A percentile compares a stretch with the other conserved stretches of the same genome.
Conservation (phyloP, 2,113 vertebrate species). For the Regulus satrapa region DNA sequence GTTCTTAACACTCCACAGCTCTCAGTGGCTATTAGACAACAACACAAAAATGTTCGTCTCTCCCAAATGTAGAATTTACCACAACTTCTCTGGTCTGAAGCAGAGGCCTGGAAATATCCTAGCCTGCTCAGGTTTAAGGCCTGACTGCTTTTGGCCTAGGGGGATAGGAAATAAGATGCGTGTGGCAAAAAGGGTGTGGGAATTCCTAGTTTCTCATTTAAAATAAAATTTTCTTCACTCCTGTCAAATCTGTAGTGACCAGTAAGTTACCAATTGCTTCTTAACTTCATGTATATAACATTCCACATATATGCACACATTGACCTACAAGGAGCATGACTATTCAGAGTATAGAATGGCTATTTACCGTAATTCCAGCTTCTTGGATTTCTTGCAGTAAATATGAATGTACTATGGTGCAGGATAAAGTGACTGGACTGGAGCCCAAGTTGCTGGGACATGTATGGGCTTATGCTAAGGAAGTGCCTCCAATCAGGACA, state of each 20-base stretch:
- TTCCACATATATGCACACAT: neutral
- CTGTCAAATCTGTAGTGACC: neutral
- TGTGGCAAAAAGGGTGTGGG: neutral
- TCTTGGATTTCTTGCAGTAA: neutral
- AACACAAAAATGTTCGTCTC: slow-evolving; percentile 39
- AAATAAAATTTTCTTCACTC: neutral
- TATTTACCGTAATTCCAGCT: neutral
- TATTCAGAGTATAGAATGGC: neutral
- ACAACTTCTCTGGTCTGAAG: neutral
- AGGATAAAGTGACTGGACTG: neutral
- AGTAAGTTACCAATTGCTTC: neutral
- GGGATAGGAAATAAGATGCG: neutral
- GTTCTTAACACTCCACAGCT: slow-evolving; percentile 45
- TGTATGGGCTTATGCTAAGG: neutral
- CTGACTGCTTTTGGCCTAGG: neutral
- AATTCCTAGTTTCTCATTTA: neutral
- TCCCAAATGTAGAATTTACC: slow-evolving; percentile 16
- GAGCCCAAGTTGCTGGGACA: neutral
- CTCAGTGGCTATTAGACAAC: slow-evolving; percentile 51
- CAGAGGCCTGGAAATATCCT: neutral
- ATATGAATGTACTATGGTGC: neutral
- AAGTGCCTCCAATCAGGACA: neutral
- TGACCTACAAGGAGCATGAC: neutral
- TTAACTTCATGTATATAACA: rapidly evolving
- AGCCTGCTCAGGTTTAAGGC: neutral